Conservation (phyloP, 2,113 vertebrate genomes). For the Spea bombifrons region DNA sequence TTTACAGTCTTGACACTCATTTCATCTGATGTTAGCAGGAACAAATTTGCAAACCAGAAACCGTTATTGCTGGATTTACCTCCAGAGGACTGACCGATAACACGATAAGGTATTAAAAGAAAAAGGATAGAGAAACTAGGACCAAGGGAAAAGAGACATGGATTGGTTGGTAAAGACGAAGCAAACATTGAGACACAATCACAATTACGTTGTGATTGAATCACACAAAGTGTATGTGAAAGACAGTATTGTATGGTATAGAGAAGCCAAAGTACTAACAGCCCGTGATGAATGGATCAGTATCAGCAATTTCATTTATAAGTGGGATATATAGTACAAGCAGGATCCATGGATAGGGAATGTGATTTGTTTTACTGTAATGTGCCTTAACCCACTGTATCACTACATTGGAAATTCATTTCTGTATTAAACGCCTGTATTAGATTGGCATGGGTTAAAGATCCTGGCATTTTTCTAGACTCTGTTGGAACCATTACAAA, state of each 20-base stretch:
- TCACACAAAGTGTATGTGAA: conserved; percentile 3
- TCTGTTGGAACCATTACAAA: no score
- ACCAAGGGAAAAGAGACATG: background rate
- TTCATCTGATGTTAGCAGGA: conserved; percentile 6
- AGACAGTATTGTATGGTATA: background rate
- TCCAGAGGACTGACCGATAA: background rate
- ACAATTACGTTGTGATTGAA: background rate
- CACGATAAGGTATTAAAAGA: background rate
- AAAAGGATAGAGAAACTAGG: background rate
- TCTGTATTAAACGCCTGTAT: no score
- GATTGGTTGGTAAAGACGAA: background rate
- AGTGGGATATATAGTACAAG: background rate
- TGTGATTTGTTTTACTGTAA: no score
- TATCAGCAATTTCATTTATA: background rate
- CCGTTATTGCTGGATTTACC: background rate
- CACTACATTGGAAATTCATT: no score
- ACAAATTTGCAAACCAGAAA: background rate
- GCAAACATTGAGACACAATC: background rate
- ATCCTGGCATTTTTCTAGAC: no score
- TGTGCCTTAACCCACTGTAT: no score
- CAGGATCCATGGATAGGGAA: background rate
- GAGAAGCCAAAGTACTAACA: background rate
- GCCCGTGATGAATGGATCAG: conserved; percentile 1
- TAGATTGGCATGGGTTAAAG: no score
- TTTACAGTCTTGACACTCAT: background rate